Base-by-base conservation (phyloP, 30 jellyfish, hydroid and myxozoan species). In the Cassiopea xamachana region DNA sequence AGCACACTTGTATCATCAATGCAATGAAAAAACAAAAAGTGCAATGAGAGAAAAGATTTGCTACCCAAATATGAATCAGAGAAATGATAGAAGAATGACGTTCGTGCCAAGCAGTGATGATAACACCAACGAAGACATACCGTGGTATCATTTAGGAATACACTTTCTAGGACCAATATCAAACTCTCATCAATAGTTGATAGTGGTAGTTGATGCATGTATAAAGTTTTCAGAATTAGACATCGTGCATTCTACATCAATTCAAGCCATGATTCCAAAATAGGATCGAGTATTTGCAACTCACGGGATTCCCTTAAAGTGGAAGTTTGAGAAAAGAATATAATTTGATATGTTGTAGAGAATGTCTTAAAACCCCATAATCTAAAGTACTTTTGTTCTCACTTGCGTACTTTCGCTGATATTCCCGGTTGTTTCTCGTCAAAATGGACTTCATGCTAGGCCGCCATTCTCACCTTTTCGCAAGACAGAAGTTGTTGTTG, bases 131-230 rank as follows among this genome's bases (percentile, higher is more conserved):
- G 2, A 78, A 83, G 27, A 60, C 62, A 55, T 71, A n/a, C 87
- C 85, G 17, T 92, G 98, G 94, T 76, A 92, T 59, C 69, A 81
- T 43, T 91, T 92, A 43, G 85, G 81, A 46, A 82, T 85, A 48
- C 93, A 85, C 89, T 92, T 86, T 80, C 89, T 81, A 48, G 93
- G 98, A 77, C 94, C 93, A 10, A 68, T 87, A 13, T 94, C 97
- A 45, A 69, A 91, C 82, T 59, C 94, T 4, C 89, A 82, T 17
- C 84, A 71, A 69, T 87, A 80, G 75, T 77, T 85, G 50, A n/a
- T 86, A 19, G 93, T 81, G 13, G 84, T 87, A 14, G 81, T 87
- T 49, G 98, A 87, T 69, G 81, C 69, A 64, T 72, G 69, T n/a
- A 75, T 70, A 73, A 64, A 62, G 69, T 92, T 64, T 87, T 97